phyloP scores from a whole-genome alignment of 2,113 vertebrate genomes.

The Macaca mulatta region DNA sequence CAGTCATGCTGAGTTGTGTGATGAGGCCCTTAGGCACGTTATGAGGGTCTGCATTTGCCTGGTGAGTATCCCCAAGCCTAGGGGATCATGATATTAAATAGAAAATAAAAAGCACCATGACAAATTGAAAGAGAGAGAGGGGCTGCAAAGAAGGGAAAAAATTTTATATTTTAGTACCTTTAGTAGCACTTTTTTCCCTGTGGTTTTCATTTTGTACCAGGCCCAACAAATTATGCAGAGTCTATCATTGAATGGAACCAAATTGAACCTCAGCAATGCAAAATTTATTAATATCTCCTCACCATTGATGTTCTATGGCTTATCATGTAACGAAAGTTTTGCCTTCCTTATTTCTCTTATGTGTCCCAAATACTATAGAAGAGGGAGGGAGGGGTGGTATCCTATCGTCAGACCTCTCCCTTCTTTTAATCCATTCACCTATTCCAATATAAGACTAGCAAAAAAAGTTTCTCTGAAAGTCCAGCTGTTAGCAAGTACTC shows the following conservation, averaged over 20 bases:
- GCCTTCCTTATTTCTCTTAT: background rate
- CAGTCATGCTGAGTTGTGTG: background rate
- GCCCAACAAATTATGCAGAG: background rate
- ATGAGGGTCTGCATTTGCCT: background rate
- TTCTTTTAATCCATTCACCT: background rate
- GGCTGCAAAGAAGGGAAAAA: background rate
- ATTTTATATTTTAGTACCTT: background rate
- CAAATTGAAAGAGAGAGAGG: background rate
- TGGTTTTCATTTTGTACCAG: background rate
- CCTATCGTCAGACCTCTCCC: background rate
- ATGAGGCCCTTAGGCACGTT: background rate
- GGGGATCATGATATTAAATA: background rate
- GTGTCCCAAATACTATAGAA: background rate
- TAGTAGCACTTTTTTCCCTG: background rate
- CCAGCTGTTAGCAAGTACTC: background rate
- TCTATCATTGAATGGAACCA: background rate
- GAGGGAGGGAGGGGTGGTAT: background rate
- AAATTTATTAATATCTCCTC: background rate
- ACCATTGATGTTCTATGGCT: background rate
- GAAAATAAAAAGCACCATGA: background rate
- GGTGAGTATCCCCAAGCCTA: background rate
- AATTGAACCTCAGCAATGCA: background rate
- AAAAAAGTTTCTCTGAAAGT: background rate
- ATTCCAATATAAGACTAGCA: background rate
- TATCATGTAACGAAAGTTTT: background rate